Percentiles rank a stretch among this genome's conserved stretches.
Evolutionary conservation across 2,113 vertebrate species (phyloP).

Genomic region (Cettia cetti): DNA sequence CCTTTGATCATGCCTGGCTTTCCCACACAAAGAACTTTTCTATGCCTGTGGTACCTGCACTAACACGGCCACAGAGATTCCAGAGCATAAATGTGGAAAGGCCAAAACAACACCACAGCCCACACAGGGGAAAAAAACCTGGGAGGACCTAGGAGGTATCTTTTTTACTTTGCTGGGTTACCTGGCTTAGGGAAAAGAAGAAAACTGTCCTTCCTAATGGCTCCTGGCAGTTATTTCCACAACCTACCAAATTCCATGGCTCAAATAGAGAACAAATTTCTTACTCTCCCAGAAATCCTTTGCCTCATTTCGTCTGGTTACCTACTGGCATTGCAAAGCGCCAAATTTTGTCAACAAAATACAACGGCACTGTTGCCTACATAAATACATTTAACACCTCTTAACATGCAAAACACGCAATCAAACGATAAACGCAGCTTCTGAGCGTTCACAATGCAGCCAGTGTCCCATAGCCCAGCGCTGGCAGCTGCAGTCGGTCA

Average conservation of each 20-base stretch:
- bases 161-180: background rate
- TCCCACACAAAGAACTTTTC: background rate
- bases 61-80: background rate
- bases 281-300: background rate
- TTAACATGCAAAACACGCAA: background rate
- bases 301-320: background rate
- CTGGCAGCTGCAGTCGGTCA: background rate
- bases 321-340: background rate
- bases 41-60: background rate
- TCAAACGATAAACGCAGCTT: background rate
- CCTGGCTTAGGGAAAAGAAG: background rate
- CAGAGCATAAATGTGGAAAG: background rate
- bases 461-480: background rate
- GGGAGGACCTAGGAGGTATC: background rate
- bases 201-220: background rate
- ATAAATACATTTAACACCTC: background rate
- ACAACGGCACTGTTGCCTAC: background rate
- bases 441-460: background rate
- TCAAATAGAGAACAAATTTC: background rate
- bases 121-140: background rate
- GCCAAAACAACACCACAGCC: background rate
- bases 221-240: background rate
- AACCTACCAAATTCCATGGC: background rate
- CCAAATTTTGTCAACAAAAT: background rate
- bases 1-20: background rate